These are phyloP conservation scores for Syngnathus acus DNA, from an alignment of 2,797 vertebrate species.

Conservation along the genomic window DNA sequence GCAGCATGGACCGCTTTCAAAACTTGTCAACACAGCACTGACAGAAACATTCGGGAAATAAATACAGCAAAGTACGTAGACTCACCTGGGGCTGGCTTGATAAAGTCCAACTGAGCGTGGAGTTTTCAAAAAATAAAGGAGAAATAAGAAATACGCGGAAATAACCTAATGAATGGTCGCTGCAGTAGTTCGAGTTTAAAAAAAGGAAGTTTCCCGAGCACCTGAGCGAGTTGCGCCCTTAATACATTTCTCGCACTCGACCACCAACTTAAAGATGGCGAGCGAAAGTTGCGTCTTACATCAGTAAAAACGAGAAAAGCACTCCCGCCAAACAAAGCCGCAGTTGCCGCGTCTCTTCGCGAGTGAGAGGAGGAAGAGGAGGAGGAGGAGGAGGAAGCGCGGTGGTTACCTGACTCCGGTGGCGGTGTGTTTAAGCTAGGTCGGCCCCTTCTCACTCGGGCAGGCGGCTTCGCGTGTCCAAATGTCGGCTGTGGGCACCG, in stretches of 20 bases:
- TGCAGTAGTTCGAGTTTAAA: background rate
- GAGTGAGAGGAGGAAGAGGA: conserved; percentile 16
- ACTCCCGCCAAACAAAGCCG: background rate
- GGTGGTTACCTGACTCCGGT: conserved; percentile 65
- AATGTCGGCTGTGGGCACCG: background rate
- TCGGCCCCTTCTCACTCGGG: conserved; percentile 12
- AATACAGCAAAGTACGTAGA: background rate
- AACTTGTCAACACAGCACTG: conserved; percentile 8
- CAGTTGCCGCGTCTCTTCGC: conserved; percentile 13
- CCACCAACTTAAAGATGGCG: background rate
- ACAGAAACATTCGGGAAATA: background rate
- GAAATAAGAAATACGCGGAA: background rate
- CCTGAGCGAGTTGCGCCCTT: background rate
- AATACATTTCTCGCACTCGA: background rate
- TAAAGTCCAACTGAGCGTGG: background rate
- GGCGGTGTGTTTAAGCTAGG: conserved; percentile 34
- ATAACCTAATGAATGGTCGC: background rate
- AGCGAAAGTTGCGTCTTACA: background rate
- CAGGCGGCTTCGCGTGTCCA: conserved; percentile 46
- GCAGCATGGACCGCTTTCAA: conserved; percentile 31
- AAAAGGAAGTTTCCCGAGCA: background rate
- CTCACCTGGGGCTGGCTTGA: background rate
- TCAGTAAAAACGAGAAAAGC: background rate
- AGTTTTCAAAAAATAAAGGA: background rate
- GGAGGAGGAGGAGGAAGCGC: conserved; percentile 9